phyloP scores from a whole-genome alignment of 1,140 invertebrate genomes.

The Goniozus legneri region DNA sequence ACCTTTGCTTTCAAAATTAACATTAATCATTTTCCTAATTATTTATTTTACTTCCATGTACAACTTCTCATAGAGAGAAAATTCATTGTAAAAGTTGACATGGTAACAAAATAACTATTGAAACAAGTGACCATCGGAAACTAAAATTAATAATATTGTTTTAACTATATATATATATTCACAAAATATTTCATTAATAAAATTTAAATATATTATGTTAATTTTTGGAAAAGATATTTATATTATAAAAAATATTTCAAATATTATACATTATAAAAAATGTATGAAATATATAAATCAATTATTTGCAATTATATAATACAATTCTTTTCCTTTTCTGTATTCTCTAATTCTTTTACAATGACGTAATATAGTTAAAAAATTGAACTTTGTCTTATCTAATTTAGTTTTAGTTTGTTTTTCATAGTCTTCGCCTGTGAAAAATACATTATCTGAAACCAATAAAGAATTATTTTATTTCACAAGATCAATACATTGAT shows the following conservation, averaged over 20 bases:
- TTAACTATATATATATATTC: neutral
- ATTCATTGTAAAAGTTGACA: too few relatives aligned
- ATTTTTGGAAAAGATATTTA: slow-evolving; percentile 4
- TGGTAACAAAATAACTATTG: too few relatives aligned
- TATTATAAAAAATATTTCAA: neutral
- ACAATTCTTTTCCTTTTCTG: slow-evolving; percentile 33
- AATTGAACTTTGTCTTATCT: slow-evolving; percentile 45
- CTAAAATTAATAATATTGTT: slow-evolving; percentile 2
- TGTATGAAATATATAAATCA: slow-evolving; percentile 1
- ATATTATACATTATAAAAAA: neutral
- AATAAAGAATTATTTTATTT: too few relatives aligned
- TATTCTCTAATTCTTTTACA: slow-evolving; percentile 41
- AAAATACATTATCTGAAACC: too few relatives aligned
- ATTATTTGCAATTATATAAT: slow-evolving; percentile 30
- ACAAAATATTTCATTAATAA: neutral
- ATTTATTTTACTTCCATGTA: too few relatives aligned
- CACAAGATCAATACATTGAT: too few relatives aligned
- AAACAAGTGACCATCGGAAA: too few relatives aligned
- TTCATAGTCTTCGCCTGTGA: slow-evolving; percentile 44
- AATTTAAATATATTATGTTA: neutral
- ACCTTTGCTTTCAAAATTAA: too few relatives aligned
- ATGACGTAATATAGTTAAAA: slow-evolving; percentile 40
- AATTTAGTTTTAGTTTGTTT: slow-evolving; percentile 35
- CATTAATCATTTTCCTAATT: too few relatives aligned
- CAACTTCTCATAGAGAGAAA: too few relatives aligned